A percentile compares a stretch with the other conserved stretches of the same genome.
Conservation (phyloP, 2,797 vertebrate genomes). For the Lepilemur septentrionalis region DNA sequence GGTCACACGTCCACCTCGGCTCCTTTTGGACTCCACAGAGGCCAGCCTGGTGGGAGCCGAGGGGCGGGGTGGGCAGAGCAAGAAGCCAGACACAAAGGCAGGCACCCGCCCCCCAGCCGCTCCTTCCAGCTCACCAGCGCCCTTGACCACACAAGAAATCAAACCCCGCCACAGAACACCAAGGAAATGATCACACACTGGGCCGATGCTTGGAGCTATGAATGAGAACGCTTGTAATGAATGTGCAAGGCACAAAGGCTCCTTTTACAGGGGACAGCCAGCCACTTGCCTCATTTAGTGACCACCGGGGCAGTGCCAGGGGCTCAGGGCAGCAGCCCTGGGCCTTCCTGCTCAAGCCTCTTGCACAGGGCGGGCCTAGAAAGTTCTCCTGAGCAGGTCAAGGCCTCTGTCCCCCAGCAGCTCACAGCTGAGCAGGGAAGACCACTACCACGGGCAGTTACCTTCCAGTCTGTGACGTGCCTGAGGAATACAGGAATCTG, state of each 20-base stretch:
- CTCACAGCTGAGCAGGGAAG: background rate
- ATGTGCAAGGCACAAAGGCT: background rate
- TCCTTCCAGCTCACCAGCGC: background rate
- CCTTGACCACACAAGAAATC: background rate
- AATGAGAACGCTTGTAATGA: background rate
- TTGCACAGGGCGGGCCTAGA: background rate
- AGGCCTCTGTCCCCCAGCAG: background rate
- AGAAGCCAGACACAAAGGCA: background rate
- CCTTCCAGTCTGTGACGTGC: background rate
- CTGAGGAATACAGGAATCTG: background rate
- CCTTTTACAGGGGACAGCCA: accelerated
- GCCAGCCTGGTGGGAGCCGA: background rate
- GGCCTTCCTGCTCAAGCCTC: background rate
- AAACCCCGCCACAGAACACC: background rate
- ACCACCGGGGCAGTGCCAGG: background rate
- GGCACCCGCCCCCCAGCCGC: background rate
- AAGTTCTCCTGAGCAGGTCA: background rate
- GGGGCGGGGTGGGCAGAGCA: background rate
- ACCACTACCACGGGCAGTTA: accelerated
- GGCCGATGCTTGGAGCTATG: accelerated
- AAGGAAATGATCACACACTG: background rate
- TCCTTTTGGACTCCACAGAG: background rate
- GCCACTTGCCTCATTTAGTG: background rate
- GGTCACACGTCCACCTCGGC: background rate
- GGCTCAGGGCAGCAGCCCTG: background rate